phyloP scores from a whole-genome alignment of 2,888 invertebrate species.

The Pseudanteris insignis region DNA sequence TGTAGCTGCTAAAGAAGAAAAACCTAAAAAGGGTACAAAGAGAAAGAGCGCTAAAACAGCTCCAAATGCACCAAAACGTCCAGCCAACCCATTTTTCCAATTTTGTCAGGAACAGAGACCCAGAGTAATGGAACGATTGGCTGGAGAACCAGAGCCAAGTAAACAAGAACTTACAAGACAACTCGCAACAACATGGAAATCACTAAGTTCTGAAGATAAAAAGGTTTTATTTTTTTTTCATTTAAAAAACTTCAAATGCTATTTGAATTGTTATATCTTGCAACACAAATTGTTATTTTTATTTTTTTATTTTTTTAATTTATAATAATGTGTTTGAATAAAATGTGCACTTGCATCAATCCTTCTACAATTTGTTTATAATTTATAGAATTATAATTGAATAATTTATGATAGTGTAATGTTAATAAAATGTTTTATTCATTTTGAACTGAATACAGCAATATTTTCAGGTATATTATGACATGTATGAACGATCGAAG shows the following conservation, averaged over 20 bases:
- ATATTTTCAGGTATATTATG: slow-evolving; percentile 78
- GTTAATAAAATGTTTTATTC: no score
- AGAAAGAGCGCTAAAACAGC: slow-evolving; percentile 73
- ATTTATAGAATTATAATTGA: no score
- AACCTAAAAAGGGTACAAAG: slow-evolving; percentile 69
- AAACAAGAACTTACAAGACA: slow-evolving; percentile 81
- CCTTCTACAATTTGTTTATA: no score
- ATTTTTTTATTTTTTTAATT: no score
- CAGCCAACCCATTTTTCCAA: slow-evolving; percentile 83
- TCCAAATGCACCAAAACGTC: slow-evolving; percentile 81
- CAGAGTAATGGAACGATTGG: slow-evolving; percentile 75
- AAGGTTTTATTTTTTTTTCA: slow-evolving; percentile 67
- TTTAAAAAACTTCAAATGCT: background rate
- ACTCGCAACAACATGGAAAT: slow-evolving; percentile 79
- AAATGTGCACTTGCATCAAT: no score
- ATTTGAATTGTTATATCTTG: no score
- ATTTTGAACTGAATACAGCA: no score
- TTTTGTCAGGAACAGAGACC: slow-evolving; percentile 83
- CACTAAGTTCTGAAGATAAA: slow-evolving; percentile 75
- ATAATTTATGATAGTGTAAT: no score
- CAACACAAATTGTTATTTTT: no score
- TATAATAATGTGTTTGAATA: no score
- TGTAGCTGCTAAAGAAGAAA: slow-evolving; percentile 56
- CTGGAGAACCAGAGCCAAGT: slow-evolving; percentile 75
- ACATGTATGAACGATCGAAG: slow-evolving; percentile 78